Percentiles rank a stretch among this genome's conserved stretches.
These are phyloP conservation scores for Rhea pennata DNA, from an alignment of 2,113 vertebrate species.

Conservation along the genomic window DNA sequence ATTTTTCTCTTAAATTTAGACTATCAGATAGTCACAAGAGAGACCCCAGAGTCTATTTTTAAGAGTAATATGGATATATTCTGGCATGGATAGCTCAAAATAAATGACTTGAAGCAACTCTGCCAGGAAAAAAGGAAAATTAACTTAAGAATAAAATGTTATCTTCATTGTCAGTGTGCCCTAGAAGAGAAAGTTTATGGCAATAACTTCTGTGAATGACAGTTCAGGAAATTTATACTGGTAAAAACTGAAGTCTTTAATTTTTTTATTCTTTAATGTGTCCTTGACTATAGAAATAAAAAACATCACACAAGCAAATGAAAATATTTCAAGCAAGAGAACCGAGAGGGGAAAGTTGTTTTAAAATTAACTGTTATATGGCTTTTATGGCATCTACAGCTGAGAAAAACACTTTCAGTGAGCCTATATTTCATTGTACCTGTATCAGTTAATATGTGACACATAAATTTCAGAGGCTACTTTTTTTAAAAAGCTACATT, in stretches of 20 bases:
- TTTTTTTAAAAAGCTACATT: neutral
- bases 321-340: neutral
- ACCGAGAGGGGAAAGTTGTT: neutral
- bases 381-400: neutral
- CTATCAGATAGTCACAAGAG: neutral
- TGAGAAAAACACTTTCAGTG: neutral
- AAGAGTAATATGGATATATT: neutral
- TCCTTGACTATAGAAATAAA: neutral
- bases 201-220: slow-evolving; percentile 4
- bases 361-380: neutral
- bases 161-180: neutral
- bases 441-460: neutral
- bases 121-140: slow-evolving; percentile 38
- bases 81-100: slow-evolving; percentile 3
- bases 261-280: slow-evolving; percentile 2
- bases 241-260: slow-evolving; percentile 17
- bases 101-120: neutral
- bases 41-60: slow-evolving; percentile 13
- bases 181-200: slow-evolving; percentile 9
- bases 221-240: slow-evolving; percentile 13
- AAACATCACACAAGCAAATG: neutral
- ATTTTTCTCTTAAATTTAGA: slow-evolving; percentile 23
- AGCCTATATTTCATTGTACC: neutral
- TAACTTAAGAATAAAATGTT: neutral
- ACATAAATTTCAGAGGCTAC: neutral